Evolutionary conservation across 1,140 invertebrate species (phyloP).

Genomic region (Zeugodacus cucurbitae): DNA sequence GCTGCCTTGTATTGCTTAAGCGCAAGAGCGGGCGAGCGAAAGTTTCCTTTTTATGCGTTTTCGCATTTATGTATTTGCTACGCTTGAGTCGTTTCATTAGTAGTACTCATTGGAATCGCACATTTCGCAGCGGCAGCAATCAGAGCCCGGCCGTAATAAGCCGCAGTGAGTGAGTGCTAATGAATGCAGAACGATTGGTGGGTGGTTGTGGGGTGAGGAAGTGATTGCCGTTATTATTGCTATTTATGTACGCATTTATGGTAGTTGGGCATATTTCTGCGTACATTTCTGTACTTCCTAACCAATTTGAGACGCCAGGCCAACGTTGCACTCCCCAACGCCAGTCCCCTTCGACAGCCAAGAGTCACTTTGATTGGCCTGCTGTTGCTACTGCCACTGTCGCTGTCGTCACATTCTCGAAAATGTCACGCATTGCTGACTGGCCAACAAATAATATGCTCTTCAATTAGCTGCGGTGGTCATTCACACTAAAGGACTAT

Average conservation of each 20-base stretch:
- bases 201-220: background rate
- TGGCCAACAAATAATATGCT: background rate
- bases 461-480: constrained; percentile 27
- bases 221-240: constrained; percentile 2
- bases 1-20: too few relatives aligned
- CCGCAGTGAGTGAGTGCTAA: background rate
- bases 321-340: background rate
- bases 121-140: background rate
- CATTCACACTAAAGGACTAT: constrained; percentile 21
- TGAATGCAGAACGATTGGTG: background rate
- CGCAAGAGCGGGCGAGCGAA: too few relatives aligned
- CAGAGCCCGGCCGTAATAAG: background rate
- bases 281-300: background rate
- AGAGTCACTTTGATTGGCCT: background rate
- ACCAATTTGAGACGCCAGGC: background rate
- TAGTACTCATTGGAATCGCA: background rate
- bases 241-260: background rate
- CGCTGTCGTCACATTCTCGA: background rate
- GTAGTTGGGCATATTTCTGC: background rate
- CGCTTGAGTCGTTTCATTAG: constrained; percentile 34
- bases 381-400: background rate
- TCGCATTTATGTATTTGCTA: constrained; percentile 9
- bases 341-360: background rate
- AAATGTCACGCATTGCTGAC: constrained; percentile 34
- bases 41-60: background rate